Evolutionary conservation across 1,140 invertebrate genomes (phyloP).

Genomic region (Drosophila truncata): DNA sequence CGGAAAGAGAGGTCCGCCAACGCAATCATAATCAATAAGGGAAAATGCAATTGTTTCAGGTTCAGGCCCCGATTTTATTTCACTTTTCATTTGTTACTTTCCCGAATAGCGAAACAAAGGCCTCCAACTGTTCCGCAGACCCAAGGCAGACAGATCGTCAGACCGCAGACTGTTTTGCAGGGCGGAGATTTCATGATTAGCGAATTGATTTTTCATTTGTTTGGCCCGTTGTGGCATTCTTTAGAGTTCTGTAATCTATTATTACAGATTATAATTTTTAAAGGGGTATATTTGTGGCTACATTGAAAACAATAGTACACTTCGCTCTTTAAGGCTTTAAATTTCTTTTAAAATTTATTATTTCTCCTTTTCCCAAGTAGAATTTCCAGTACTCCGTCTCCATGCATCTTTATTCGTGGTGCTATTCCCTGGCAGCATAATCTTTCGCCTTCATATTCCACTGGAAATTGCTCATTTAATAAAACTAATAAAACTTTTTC

Average conservation of each 20-base stretch:
- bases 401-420: background rate
- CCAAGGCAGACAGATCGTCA: slow-evolving; percentile 15
- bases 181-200: slow-evolving; percentile 19
- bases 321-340: too few relatives aligned
- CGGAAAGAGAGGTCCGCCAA: slow-evolving; percentile 2
- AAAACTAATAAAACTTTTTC: slow-evolving; percentile 67
- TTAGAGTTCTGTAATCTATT: too few relatives aligned
- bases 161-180: slow-evolving; percentile 10
- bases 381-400: background rate
- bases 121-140: slow-evolving; percentile 18
- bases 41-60: slow-evolving; percentile 44
- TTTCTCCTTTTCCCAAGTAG: background rate
- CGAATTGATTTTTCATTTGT: slow-evolving; percentile 34
- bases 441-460: slow-evolving; percentile 6
- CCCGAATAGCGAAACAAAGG: slow-evolving; percentile 18
- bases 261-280: too few relatives aligned
- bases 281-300: too few relatives aligned
- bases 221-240: background rate
- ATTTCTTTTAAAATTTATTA: background rate
- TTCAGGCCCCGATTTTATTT: slow-evolving; percentile 6
- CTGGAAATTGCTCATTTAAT: slow-evolving; percentile 76
- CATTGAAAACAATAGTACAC: too few relatives aligned
- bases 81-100: slow-evolving; percentile 14
- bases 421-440: background rate
- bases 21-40: slow-evolving; percentile 43